Conservation (phyloP, 2,113 vertebrate species). For the Setophaga coronata region DNA sequence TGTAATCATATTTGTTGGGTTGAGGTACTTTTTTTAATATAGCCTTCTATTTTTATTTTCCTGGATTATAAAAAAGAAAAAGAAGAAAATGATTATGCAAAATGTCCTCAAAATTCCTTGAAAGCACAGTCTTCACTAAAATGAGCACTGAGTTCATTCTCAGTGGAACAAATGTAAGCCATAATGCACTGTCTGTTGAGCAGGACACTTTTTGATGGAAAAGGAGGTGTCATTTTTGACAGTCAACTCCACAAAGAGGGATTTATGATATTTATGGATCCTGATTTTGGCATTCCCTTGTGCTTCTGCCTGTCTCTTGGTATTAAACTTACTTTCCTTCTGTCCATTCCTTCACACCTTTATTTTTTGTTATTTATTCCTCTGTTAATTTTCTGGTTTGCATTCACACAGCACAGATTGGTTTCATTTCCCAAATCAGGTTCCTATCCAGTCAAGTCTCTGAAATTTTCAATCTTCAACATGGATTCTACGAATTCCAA, state of each 20-base stretch:
- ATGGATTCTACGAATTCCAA: background rate
- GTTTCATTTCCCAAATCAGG: background rate
- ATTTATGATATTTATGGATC: background rate
- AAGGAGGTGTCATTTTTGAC: background rate
- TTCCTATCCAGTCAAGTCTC: rapidly evolving
- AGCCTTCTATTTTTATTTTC: background rate
- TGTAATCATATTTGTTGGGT: rapidly evolving
- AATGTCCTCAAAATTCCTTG: background rate
- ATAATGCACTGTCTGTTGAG: background rate
- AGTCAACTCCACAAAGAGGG: background rate
- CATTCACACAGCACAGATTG: background rate
- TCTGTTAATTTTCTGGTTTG: background rate
- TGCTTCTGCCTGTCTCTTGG: background rate
- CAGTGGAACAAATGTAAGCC: background rate
- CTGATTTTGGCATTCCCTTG: background rate
- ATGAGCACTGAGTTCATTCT: background rate
- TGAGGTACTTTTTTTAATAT: background rate
- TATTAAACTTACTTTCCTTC: background rate
- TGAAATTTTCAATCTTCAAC: background rate
- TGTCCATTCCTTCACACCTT: background rate
- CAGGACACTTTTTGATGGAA: background rate
- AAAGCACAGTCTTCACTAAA: background rate
- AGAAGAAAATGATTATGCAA: background rate
- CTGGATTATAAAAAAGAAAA: background rate
- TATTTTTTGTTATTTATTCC: background rate